phyloP scores from a whole-genome alignment of 2,113 vertebrate genomes.

The Acanthisitta chloris region DNA sequence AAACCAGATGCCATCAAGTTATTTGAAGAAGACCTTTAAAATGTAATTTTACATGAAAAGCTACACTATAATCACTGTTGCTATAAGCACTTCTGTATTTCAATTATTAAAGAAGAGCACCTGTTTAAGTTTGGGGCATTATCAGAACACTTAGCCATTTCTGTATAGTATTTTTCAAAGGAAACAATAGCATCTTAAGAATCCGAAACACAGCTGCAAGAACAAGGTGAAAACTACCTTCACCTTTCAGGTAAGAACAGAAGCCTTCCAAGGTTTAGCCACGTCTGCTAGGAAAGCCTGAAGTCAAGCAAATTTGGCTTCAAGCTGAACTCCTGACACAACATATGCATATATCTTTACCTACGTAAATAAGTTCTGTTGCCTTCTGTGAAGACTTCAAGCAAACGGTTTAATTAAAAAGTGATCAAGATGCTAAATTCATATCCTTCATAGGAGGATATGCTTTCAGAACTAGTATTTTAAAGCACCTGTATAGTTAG shows the following conservation, averaged over 20 bases:
- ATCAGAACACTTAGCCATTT: neutral
- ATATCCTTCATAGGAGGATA: neutral
- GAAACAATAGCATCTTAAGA: neutral
- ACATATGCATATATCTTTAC: neutral
- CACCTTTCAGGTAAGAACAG: neutral
- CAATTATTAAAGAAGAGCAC: neutral
- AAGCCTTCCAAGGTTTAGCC: neutral
- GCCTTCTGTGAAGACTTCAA: neutral
- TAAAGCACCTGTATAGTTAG: neutral
- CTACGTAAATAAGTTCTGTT: neutral
- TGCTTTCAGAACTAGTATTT: neutral
- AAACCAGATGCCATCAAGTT: neutral
- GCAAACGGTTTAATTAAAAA: neutral
- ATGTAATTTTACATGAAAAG: neutral
- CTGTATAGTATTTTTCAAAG: neutral
- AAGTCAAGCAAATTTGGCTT: neutral
- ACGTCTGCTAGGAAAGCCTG: neutral
- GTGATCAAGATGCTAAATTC: neutral
- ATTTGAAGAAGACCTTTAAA: neutral
- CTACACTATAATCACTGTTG: neutral
- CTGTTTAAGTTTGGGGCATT: neutral
- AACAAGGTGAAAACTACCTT: neutral
- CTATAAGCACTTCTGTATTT: neutral
- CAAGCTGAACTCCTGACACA: neutral
- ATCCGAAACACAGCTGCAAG: neutral